Evolutionary conservation across 2,888 invertebrate species (phyloP).

Genomic region (Acanthosepion esculentum): DNA sequence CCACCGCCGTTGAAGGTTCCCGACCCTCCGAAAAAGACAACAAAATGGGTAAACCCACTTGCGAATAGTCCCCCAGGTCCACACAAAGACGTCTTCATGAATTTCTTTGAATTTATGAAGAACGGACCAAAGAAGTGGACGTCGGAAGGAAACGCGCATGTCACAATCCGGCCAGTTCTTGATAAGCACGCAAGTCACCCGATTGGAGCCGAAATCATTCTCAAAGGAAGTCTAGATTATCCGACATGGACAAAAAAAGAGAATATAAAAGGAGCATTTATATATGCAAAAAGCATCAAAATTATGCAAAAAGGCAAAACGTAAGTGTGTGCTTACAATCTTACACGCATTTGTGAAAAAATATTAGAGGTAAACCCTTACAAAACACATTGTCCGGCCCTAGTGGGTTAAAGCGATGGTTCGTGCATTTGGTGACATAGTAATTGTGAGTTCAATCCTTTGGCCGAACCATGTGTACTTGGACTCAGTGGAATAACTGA

Average conservation of each 20-base stretch:
- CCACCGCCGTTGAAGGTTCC: background rate
- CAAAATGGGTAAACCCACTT: background rate
- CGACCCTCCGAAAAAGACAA: background rate
- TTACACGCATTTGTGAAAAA: too few relatives aligned
- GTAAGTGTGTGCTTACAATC: background rate
- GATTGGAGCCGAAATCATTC: background rate
- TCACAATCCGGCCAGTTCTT: background rate
- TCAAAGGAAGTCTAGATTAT: background rate
- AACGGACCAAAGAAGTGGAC: conserved; percentile 35
- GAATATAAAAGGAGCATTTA: background rate
- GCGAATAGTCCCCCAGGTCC: background rate
- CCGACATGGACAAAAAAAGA: conserved; percentile 14
- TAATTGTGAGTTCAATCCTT: too few relatives aligned
- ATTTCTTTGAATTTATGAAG: conserved; percentile 34
- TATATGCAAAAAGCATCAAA: background rate
- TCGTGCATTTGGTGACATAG: too few relatives aligned
- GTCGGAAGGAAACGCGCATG: background rate
- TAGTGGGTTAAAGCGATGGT: too few relatives aligned
- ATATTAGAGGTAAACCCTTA: too few relatives aligned
- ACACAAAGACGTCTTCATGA: background rate
- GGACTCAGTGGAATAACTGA: too few relatives aligned
- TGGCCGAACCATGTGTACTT: too few relatives aligned
- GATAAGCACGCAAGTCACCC: background rate
- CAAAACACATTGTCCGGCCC: too few relatives aligned
- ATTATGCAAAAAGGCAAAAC: background rate